Evolutionary conservation across 1,140 invertebrate genomes (phyloP).

Genomic region (Anadara kagoshimensis): DNA sequence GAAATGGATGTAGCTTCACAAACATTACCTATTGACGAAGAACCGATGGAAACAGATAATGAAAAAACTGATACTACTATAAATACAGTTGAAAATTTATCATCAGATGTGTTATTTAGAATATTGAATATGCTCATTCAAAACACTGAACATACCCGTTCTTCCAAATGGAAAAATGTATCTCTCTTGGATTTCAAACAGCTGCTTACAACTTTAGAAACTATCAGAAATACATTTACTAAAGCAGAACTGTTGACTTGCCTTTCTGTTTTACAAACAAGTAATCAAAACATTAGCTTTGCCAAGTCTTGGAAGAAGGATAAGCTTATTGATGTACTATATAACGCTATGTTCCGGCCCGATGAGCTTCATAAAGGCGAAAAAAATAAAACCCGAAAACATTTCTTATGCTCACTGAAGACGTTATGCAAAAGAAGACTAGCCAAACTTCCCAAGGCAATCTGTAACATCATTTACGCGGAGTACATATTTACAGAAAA

Average conservation of each 20-base stretch:
- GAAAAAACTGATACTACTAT: too few relatives aligned
- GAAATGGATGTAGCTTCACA: too few relatives aligned
- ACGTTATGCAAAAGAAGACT: neutral
- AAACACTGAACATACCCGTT: neutral
- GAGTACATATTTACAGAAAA: conserved; percentile 22
- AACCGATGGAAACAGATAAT: too few relatives aligned
- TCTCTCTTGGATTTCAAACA: neutral
- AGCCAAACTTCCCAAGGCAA: conserved; percentile 24
- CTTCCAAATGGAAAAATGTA: neutral
- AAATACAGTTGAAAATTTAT: neutral
- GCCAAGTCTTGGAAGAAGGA: conserved; percentile 9
- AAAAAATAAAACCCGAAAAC: neutral
- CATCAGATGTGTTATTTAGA: neutral
- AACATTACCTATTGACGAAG: too few relatives aligned
- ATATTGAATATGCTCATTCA: neutral
- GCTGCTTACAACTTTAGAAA: neutral
- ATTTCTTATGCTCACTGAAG: neutral
- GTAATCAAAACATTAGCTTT: conserved; percentile 1
- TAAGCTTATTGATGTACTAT: neutral
- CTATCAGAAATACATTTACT: neutral
- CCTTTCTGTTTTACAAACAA: neutral
- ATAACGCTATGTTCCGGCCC: neutral
- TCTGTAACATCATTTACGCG: conserved; percentile 19
- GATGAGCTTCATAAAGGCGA: neutral
- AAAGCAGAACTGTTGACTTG: neutral